Percentiles rank a stretch among this genome's conserved stretches.
Conservation (phyloP, 2,113 vertebrate species). For the Myiopsitta monachus region DNA sequence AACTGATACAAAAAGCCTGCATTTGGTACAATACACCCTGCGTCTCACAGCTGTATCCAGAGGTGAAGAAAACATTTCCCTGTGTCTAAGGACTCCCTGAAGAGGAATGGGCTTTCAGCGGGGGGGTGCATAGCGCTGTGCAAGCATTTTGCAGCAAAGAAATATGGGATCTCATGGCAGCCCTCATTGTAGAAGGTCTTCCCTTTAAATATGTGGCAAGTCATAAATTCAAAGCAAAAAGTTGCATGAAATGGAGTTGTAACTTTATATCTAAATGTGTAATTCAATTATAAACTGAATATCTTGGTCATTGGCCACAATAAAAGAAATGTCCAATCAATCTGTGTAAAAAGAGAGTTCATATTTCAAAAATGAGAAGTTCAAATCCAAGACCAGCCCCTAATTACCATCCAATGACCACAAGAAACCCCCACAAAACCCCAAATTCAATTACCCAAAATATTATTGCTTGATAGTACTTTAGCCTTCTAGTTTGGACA, state of each 20-base stretch:
- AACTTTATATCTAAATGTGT: not conserved
- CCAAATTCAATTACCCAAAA: not conserved
- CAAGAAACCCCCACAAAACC: rapidly evolving
- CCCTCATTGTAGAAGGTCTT: not conserved
- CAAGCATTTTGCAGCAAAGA: not conserved
- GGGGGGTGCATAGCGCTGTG: rapidly evolving
- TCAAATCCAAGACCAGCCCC: not conserved
- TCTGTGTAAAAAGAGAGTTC: not conserved
- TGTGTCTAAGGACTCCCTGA: not conserved
- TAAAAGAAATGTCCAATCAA: not conserved
- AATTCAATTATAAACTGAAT: not conserved
- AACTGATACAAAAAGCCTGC: rapidly evolving
- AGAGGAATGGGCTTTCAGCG: not conserved
- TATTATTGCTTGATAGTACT: not conserved
- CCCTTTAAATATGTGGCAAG: not conserved
- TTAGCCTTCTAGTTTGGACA: not conserved
- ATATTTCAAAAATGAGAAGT: not conserved
- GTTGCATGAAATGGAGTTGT: not conserved
- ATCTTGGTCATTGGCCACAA: not conserved
- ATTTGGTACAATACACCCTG: not conserved
- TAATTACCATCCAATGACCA: not conserved
- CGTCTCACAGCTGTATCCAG: not conserved
- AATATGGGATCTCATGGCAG: rapidly evolving
- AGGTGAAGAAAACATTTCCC: not conserved
- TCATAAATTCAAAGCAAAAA: slow-evolving; percentile 1